Evolutionary conservation across 2,113 vertebrate genomes (phyloP), one percentile per base, ranked within the genome.

Genomic region (Bos indicus): DNA sequence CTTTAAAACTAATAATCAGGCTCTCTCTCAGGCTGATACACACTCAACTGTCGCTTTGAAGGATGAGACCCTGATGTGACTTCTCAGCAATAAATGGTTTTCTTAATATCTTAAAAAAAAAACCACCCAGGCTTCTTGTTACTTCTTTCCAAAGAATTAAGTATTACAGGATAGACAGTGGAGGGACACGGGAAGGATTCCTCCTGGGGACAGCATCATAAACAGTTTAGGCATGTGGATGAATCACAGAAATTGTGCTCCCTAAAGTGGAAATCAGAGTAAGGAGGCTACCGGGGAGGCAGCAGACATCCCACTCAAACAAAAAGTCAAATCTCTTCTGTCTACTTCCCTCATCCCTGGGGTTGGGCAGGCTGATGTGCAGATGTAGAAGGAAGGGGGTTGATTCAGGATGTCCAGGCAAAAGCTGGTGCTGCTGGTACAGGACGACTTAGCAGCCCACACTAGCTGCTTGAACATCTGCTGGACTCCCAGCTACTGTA

Each of bases 1-100:
- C 95, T 97, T 97, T 98, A 97, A 98, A 98, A 97, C 93, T 97
- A 95, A 98, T 98, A 97, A 97, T 83, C 96, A 64, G 93, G 64
- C 95, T 91, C 91, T 93, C 95, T 96, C 92, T 97, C 90, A 25
- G 95, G 84, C 90, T 88, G 95, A 92, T 74, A 90, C 51, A 95
- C 25, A 91, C 89, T 97, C 94, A 46, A 16, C 93, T 97, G 97
- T 98, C 83, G 16, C 84, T 92, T 97, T 97, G 96, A 98, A 98
- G 95, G 91, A 98, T 97, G 96, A 97, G 90, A 95, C 87, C 90
- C 88, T 96, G 97, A 97, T 97, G 95, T 95, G 93, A 95, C 93
- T 91, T 97, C 91, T 93, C 96, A 97, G 96, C 87, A 94, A 97
- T 95, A 96, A 98, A 95, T 96, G 94, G 90, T 95, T 97, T 95